A percentile compares a stretch with the other conserved stretches of the same genome.
Evolutionary conservation across 1,140 invertebrate genomes (phyloP).

Genomic region (Plodia interpunctella): DNA sequence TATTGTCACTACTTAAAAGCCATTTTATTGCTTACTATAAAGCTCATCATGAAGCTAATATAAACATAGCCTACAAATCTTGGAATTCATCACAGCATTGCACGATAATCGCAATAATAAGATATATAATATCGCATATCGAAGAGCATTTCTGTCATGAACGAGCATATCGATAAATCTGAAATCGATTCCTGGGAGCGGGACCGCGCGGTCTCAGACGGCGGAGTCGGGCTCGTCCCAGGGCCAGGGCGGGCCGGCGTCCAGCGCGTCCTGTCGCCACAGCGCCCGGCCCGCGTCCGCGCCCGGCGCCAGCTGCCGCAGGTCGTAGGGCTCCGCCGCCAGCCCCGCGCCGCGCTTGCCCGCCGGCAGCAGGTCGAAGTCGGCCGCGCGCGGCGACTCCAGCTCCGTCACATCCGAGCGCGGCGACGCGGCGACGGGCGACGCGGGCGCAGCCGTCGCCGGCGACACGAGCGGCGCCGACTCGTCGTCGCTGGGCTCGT

Average conservation of each 20-base stretch:
- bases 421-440: conserved; percentile 39
- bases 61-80: too few relatives aligned
- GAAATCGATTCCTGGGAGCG: neutral
- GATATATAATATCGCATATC: too few relatives aligned
- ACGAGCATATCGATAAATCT: too few relatives aligned
- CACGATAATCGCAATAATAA: too few relatives aligned
- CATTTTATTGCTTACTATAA: too few relatives aligned
- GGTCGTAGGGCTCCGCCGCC: conserved; percentile 62
- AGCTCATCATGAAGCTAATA: too few relatives aligned
- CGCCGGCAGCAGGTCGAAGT: conserved; percentile 56
- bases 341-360: conserved; percentile 31
- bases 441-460: conserved; percentile 15
- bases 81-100: too few relatives aligned
- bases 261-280: conserved; percentile 71
- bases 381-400: conserved; percentile 45
- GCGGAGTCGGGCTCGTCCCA: conserved; percentile 69
- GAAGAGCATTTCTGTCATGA: too few relatives aligned
- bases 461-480: conserved; percentile 79
- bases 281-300: conserved; percentile 47
- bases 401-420: conserved; percentile 52
- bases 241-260: conserved; percentile 63
- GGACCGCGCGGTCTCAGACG: conserved; percentile 38
- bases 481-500: conserved; percentile 78
- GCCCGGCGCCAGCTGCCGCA: conserved; percentile 58
- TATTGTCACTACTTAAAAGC: too few relatives aligned